These are phyloP conservation scores for Drosophila miranda DNA, from an alignment of 1,140 invertebrate species.

Conservation along the genomic window DNA sequence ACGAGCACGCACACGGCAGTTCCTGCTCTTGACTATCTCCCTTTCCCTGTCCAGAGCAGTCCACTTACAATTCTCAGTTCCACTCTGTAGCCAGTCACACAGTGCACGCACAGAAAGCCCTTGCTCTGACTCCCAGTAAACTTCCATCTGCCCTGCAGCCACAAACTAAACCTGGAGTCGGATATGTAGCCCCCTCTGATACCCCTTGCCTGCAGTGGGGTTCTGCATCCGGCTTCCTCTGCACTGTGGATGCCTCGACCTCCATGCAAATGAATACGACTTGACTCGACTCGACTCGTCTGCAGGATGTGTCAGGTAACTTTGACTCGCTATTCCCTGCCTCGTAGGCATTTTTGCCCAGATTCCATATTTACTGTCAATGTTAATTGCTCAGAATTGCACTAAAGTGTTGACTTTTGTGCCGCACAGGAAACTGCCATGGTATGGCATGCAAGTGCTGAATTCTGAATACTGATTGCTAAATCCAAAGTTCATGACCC, in stretches of 20 bases:
- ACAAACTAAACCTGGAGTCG: slow-evolving; percentile 7
- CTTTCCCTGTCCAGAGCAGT: not conserved
- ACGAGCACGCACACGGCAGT: slow-evolving; percentile 62
- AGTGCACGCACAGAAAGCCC: slow-evolving; percentile 29
- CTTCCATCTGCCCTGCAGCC: slow-evolving; percentile 40
- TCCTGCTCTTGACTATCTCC: not conserved
- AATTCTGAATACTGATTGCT: slow-evolving; percentile 22
- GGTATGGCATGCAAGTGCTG: slow-evolving; percentile 44
- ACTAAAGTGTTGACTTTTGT: slow-evolving; percentile 76
- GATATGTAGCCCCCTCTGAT: slow-evolving; percentile 3
- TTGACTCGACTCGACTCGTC: slow-evolving; percentile 32
- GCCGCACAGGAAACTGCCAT: slow-evolving; percentile 63
- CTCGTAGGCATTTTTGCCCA: slow-evolving; percentile 72
- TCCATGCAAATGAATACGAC: slow-evolving; percentile 62
- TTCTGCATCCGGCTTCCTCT: slow-evolving; percentile 47
- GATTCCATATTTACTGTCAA: slow-evolving; percentile 79
- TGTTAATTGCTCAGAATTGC: slow-evolving; percentile 76
- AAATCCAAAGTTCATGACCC: too few relatives aligned
- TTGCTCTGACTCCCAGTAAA: slow-evolving; percentile 46
- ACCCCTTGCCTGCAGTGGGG: slow-evolving; percentile 15
- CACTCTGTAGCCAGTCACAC: slow-evolving; percentile 4
- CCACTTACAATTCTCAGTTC: too few relatives aligned
- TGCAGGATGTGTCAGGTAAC: slow-evolving; percentile 51
- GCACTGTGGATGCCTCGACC: slow-evolving; percentile 43
- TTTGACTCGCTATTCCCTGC: slow-evolving; percentile 24